Evolutionary conservation across 2,113 vertebrate species (phyloP), one percentile per base, ranked within the genome.

Genomic region (Rhabdornis inornatus): DNA sequence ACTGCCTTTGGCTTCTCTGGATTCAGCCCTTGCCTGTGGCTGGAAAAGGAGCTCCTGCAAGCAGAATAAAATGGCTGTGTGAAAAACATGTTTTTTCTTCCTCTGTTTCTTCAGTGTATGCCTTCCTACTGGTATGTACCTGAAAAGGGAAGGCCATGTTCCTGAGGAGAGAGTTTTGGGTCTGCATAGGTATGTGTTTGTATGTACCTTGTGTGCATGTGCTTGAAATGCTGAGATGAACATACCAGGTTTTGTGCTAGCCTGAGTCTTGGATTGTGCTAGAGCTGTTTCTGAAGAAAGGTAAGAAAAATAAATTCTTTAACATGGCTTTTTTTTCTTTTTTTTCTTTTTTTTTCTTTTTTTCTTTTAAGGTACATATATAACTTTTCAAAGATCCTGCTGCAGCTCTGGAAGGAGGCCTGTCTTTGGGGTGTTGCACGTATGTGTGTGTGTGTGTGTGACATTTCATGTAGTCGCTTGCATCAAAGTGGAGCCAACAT

Each of bases 121-220:
- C 61, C 47, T 84, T 91, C 66, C 83, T 93, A 85, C 52, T 84
- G 95, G 90, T 94, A 89, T 55, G 89, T 93, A 91, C 40, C 56
- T 50, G 44, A 55, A 94, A 84, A 85, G 35, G 75, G 77, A 92
- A 64, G 74, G 55, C 50, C 39, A 15, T 4, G 0, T 65, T 88
- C 45, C 63, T 63, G 53, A 28, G 70, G 25, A 81, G 45, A 71
- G 59, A 56, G 31, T 33, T 80, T 91, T 33, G 64, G 25, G n/a
- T 91, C 39, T 91, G 14, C 47, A 33, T 61, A 56, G 25, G 30
- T 61, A 6, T 30, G 22, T 68, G 44, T 78, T 11, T 39, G 30
- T 60, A 25, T 63, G 72, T 57, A 81, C 52, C 5, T 45, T 37
- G 23, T 61, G n/a, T 69, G 33, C 75, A 23, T 49, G 12, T 82